A percentile compares a stretch with the other conserved stretches of the same genome.
These are phyloP conservation scores for Cylindroiulus punctatus DNA, from an alignment of 2,888 invertebrate species.

Conservation along the genomic window DNA sequence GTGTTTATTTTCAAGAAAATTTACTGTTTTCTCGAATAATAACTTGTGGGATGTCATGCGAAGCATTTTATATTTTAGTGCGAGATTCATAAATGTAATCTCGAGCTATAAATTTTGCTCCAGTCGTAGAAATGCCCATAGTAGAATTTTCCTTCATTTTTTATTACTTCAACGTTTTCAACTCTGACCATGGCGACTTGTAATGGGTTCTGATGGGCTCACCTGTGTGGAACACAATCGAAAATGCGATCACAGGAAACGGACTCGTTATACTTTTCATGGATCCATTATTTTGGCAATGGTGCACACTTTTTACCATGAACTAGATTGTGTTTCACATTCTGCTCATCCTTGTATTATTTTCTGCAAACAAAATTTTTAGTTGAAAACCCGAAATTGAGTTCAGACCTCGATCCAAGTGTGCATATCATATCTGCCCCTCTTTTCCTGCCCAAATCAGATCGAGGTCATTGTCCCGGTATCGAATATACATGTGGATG, in stretches of 20 bases:
- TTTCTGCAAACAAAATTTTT: neutral
- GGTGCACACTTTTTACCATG: neutral
- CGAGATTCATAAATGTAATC: neutral
- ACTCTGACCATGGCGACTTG: neutral
- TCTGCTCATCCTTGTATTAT: slow-evolving; percentile 3
- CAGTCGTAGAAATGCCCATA: neutral
- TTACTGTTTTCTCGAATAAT: neutral
- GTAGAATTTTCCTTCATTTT: neutral
- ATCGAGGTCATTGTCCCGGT: neutral
- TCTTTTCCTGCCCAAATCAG: neutral
- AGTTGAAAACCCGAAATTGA: neutral
- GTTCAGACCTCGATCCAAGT: slow-evolving; percentile 11
- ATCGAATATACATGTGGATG: neutral
- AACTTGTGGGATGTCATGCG: neutral
- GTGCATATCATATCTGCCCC: too few relatives aligned
- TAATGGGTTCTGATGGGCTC: neutral
- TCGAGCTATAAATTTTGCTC: neutral
- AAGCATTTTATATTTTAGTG: neutral
- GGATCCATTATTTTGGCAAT: slow-evolving; percentile 9
- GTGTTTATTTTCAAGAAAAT: neutral
- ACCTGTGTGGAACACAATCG: neutral
- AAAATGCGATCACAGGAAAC: slow-evolving; percentile 21
- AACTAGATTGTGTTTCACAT: neutral
- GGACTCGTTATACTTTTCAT: neutral
- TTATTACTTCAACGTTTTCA: neutral